Percentiles rank a stretch among this genome's conserved stretches.
Evolutionary conservation across 64 coral and sea anemone genomes (phyloP).

Genomic region (Pocillopora damicornis): DNA sequence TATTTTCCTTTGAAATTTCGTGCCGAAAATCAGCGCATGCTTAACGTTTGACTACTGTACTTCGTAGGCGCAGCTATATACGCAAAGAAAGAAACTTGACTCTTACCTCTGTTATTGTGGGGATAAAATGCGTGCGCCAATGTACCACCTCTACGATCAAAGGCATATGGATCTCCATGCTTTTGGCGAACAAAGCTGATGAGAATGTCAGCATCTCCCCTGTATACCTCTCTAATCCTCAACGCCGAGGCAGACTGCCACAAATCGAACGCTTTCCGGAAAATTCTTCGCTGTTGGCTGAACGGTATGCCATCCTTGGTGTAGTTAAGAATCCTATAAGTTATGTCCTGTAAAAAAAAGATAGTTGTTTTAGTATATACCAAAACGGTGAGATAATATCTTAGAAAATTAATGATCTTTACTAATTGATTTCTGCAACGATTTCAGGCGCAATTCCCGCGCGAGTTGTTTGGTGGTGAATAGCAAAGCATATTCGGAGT

Average conservation of each 20-base stretch:
- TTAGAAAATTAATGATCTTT: too few relatives aligned
- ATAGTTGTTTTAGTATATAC: too few relatives aligned
- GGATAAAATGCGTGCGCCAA: conserved; percentile 63
- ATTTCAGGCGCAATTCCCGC: too few relatives aligned
- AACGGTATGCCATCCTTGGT: conserved; percentile 15
- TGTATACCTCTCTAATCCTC: conserved; percentile 27
- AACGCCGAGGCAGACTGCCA: conserved; percentile 28
- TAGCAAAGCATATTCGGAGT: too few relatives aligned
- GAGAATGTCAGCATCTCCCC: conserved; percentile 38
- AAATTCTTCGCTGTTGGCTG: conserved; percentile 13
- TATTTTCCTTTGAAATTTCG: too few relatives aligned
- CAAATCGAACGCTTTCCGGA: conserved; percentile 15
- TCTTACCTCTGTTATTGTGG: conserved; percentile 28
- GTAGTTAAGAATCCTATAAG: conserved; percentile 33
- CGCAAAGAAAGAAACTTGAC: background rate
- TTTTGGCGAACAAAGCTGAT: conserved; percentile 10
- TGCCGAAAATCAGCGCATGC: too few relatives aligned
- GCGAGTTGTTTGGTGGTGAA: too few relatives aligned
- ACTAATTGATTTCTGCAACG: too few relatives aligned
- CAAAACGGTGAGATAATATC: too few relatives aligned
- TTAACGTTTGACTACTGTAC: too few relatives aligned
- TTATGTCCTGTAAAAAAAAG: conserved; percentile 20
- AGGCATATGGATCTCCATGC: conserved; percentile 39
- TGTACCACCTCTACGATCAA: conserved; percentile 42
- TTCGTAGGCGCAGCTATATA: too few relatives aligned